Percentiles rank a stretch among this genome's conserved stretches.
Conservation (phyloP, 2,888 invertebrate species). For the Latrodectus hesperus region DNA sequence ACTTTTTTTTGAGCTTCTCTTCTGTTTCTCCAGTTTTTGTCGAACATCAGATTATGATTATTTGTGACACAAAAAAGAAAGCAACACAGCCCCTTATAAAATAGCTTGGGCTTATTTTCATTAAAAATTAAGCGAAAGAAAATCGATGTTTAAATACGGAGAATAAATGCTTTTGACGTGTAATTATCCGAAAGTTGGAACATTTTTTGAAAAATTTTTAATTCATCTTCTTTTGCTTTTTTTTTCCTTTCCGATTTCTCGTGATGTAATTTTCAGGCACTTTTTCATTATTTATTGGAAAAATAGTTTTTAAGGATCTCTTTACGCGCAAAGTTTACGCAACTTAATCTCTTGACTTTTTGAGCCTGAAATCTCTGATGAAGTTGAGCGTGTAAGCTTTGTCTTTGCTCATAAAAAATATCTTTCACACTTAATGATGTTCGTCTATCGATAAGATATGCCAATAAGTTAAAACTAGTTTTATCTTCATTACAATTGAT, state of each 20-base stretch:
- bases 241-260: conserved; percentile 10
- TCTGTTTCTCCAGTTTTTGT: conserved; percentile 35
- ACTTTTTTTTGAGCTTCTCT: conserved; percentile 15
- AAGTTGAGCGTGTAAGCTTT: conserved; percentile 34
- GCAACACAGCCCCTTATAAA: conserved; percentile 28
- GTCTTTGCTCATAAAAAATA: conserved; percentile 26
- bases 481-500: background rate
- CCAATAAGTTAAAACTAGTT: background rate
- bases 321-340: conserved; percentile 35
- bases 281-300: conserved; percentile 29
- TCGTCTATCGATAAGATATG: background rate
- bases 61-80: conserved; percentile 30
- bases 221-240: conserved; percentile 5
- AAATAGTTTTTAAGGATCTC: conserved; percentile 37
- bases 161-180: conserved; percentile 59
- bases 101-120: conserved; percentile 40
- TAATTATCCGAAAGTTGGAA: conserved; percentile 56
- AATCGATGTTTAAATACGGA: conserved; percentile 50
- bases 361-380: conserved; percentile 28
- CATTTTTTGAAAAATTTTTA: conserved; percentile 29
- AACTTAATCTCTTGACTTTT: conserved; percentile 48
- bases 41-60: conserved; percentile 60
- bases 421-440: conserved; percentile 16
- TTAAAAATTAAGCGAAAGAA: conserved; percentile 41
- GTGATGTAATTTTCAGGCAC: conserved; percentile 9